These are phyloP conservation scores for Procavia capensis DNA, from an alignment of 2,113 vertebrate species.

Conservation along the genomic window DNA sequence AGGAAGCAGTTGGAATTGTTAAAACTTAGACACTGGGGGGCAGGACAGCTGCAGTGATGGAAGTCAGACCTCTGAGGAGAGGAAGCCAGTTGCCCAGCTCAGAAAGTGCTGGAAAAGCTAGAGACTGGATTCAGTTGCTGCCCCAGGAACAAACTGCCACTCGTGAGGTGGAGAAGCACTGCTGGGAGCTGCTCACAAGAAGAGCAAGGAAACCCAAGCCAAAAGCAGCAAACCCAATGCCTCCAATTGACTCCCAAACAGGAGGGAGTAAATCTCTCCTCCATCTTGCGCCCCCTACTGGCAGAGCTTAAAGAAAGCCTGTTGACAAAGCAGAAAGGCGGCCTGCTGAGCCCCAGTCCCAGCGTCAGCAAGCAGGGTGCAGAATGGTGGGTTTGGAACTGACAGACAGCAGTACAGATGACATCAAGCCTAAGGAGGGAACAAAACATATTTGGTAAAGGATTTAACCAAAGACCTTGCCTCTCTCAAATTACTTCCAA, in stretches of 20 bases:
- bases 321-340: background rate
- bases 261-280: background rate
- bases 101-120: background rate
- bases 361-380: background rate
- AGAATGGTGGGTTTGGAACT: background rate
- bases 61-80: background rate
- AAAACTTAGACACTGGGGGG: background rate
- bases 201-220: background rate
- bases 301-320: background rate
- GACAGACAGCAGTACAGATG: background rate
- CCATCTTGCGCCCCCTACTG: background rate
- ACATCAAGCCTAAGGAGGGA: background rate
- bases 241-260: no score
- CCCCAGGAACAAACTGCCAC: rapidly evolving
- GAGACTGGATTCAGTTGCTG: background rate
- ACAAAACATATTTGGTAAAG: background rate
- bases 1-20: background rate
- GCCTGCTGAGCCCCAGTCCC: background rate
- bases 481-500: slow-evolving; percentile 3
- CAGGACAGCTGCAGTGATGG: background rate
- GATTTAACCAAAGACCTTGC: background rate
- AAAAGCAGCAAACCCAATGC: no score
- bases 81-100: background rate
- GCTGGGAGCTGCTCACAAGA: background rate
- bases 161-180: background rate